Percentiles rank a stretch among this genome's conserved stretches.
Conservation (phyloP, 1,140 invertebrate species). For the Trialeurodes vaporariorum region DNA sequence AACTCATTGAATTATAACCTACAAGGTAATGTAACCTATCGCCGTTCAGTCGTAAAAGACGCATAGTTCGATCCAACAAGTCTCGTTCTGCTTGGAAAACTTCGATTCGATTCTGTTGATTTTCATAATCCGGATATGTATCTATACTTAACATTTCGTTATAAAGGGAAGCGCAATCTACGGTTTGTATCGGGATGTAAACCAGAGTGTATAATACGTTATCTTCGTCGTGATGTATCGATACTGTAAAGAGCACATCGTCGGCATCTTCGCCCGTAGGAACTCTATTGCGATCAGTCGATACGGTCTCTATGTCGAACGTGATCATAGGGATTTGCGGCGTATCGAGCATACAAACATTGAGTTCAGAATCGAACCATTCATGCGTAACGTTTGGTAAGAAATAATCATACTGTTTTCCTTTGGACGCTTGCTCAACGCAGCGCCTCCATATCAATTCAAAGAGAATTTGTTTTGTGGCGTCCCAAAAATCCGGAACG, state of each 20-base stretch:
- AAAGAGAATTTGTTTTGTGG: background rate
- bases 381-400: background rate
- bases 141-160: background rate
- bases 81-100: background rate
- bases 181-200: background rate
- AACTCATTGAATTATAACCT: background rate
- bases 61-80: background rate
- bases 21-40: background rate
- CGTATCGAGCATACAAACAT: background rate
- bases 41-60: background rate
- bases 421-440: background rate
- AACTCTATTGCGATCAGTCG: background rate
- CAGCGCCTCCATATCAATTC: background rate
- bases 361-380: background rate
- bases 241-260: background rate
- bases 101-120: background rate
- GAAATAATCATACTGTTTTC: background rate
- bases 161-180: background rate
- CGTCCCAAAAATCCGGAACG: background rate
- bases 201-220: background rate
- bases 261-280: conserved; percentile 6
- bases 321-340: background rate
- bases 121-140: background rate
- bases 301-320: conserved; percentile 7
- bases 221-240: background rate